A percentile compares a stretch with the other conserved stretches of the same genome.
Conservation (phyloP, 2,113 vertebrate genomes). For the Xiphophorus couchianus region DNA sequence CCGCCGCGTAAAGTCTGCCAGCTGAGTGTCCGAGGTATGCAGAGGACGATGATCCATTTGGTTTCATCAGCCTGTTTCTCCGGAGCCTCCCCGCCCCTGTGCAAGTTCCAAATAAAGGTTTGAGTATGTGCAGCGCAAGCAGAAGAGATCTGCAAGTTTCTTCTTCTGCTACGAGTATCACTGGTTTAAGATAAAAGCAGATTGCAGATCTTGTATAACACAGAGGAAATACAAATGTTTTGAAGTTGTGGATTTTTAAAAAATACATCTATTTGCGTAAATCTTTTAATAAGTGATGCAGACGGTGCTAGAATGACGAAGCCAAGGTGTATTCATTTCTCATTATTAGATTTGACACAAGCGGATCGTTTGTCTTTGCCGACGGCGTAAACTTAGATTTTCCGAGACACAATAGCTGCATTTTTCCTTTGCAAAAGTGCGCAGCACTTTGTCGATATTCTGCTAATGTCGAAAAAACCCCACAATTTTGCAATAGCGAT, state of each 20-base stretch:
- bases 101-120: slow-evolving; percentile 26
- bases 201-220: neutral
- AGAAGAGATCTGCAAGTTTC: slow-evolving; percentile 8
- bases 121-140: slow-evolving; percentile 1
- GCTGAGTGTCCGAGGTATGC: slow-evolving; percentile 59
- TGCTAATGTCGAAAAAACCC: no score
- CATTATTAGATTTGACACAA: neutral
- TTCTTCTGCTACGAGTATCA: neutral
- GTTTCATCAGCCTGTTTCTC: slow-evolving; percentile 44
- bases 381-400: neutral
- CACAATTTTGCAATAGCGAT: no score
- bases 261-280: no score
- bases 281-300: neutral
- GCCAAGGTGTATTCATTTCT: neutral
- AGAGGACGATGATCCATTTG: slow-evolving; percentile 45
- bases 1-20: slow-evolving; percentile 43
- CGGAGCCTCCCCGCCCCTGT: slow-evolving; percentile 20
- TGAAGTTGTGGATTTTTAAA: neutral
- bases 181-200: neutral
- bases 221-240: neutral
- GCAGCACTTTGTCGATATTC: no score
- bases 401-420: no score
- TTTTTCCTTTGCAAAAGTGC: no score
- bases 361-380: neutral
- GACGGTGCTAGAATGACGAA: neutral